These are phyloP conservation scores for Paraescarpia echinospica DNA, from an alignment of 1,140 invertebrate genomes.

Conservation along the genomic window DNA sequence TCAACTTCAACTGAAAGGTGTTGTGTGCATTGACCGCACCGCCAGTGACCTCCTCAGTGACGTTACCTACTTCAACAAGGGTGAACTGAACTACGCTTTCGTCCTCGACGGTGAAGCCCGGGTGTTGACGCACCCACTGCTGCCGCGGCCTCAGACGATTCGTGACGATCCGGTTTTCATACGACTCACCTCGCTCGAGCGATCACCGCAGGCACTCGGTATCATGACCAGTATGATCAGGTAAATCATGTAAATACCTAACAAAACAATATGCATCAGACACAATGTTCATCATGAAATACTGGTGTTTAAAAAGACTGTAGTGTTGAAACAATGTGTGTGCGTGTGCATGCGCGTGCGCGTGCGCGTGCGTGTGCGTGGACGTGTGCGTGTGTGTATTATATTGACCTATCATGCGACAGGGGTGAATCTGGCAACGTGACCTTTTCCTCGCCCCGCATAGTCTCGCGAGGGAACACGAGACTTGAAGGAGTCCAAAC, in stretches of 20 bases:
- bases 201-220: not conserved
- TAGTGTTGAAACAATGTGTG: no score
- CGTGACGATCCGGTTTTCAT: not conserved
- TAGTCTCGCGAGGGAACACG: not conserved
- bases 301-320: no score
- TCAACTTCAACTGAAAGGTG: not conserved
- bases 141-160: slow-evolving; percentile 12
- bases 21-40: not conserved
- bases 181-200: not conserved
- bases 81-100: slow-evolving; percentile 8
- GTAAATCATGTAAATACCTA: slow-evolving; percentile 8
- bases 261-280: no score
- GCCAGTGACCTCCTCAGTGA: slow-evolving; percentile 7
- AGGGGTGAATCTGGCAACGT: not conserved
- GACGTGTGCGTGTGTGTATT: no score
- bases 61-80: not conserved
- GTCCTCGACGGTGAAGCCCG: not conserved
- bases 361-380: no score
- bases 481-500: not conserved
- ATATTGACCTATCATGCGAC: not conserved
- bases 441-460: not conserved
- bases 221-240: not conserved
- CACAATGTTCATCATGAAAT: no score
- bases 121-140: not conserved
- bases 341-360: no score